Conservation (phyloP, 2,888 invertebrate genomes). For the Dasypolia templi region DNA sequence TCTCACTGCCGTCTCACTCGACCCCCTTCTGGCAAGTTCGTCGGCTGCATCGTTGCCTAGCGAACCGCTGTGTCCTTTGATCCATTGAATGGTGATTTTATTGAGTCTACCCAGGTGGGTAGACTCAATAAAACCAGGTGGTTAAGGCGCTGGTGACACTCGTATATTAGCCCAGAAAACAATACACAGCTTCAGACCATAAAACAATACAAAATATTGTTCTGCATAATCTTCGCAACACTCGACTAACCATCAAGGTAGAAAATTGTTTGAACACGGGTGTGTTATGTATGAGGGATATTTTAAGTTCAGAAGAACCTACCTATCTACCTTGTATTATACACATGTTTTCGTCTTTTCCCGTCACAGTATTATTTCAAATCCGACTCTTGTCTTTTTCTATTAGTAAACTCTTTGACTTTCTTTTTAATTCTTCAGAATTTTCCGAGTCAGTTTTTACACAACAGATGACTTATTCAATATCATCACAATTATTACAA, state of each 20-base stretch:
- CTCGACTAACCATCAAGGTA: slow-evolving; percentile 34
- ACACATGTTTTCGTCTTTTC: background rate
- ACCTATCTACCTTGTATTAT: background rate
- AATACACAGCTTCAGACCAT: slow-evolving; percentile 23
- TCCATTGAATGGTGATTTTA: no score
- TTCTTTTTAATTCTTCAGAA: background rate
- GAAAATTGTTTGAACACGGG: slow-evolving; percentile 49
- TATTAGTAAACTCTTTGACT: background rate
- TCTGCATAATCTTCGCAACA: slow-evolving; percentile 46
- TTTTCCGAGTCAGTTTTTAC: background rate
- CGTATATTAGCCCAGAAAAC: no score
- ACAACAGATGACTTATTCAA: background rate
- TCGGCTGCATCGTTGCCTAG: no score
- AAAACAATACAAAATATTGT: slow-evolving; percentile 50
- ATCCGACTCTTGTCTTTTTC: background rate
- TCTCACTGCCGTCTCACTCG: no score
- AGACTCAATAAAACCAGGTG: no score
- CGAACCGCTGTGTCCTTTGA: no score
- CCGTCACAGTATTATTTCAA: background rate
- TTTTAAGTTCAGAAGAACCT: slow-evolving; percentile 1
- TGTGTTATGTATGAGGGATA: slow-evolving; percentile 25
- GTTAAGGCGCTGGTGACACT: no score
- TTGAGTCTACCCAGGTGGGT: no score
- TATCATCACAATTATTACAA: background rate
- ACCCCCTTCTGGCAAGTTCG: no score